phyloP scores from a whole-genome alignment of 1,140 invertebrate species.

The Eupristina koningsbergeri region DNA sequence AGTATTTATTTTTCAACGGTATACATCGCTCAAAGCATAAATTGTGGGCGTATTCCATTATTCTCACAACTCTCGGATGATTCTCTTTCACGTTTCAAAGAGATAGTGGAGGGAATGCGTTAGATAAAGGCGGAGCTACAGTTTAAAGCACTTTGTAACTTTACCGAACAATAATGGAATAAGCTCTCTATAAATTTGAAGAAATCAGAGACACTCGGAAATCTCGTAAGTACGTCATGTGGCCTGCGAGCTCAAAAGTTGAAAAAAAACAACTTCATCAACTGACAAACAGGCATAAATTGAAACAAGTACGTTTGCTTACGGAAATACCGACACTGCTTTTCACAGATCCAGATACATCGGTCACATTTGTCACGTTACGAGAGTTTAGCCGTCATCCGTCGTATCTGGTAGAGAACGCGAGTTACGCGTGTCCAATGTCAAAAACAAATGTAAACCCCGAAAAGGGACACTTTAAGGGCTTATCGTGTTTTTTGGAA shows the following conservation, averaged over 20 bases:
- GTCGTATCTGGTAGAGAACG: neutral
- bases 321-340: conserved; percentile 4
- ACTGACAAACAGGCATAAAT: conserved; percentile 11
- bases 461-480: neutral
- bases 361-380: conserved; percentile 18
- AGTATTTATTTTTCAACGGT: neutral
- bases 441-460: conserved; percentile 9
- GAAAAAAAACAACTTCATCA: conserved; percentile 15
- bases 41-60: conserved; percentile 16
- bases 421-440: conserved; percentile 4
- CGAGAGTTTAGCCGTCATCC: conserved; percentile 19
- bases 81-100: neutral
- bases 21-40: neutral
- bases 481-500: conserved; percentile 8
- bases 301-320: conserved; percentile 20
- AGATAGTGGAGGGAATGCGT: neutral
- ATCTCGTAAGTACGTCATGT: neutral
- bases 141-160: neutral
- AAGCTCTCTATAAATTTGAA: conserved; percentile 1
- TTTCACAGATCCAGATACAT: neutral
- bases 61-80: neutral
- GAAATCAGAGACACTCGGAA: neutral
- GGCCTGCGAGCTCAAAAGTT: neutral
- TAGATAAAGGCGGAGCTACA: neutral
- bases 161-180: neutral